phyloP scores from a whole-genome alignment of 2,888 invertebrate species.

The Leptura quadrifasciata region DNA sequence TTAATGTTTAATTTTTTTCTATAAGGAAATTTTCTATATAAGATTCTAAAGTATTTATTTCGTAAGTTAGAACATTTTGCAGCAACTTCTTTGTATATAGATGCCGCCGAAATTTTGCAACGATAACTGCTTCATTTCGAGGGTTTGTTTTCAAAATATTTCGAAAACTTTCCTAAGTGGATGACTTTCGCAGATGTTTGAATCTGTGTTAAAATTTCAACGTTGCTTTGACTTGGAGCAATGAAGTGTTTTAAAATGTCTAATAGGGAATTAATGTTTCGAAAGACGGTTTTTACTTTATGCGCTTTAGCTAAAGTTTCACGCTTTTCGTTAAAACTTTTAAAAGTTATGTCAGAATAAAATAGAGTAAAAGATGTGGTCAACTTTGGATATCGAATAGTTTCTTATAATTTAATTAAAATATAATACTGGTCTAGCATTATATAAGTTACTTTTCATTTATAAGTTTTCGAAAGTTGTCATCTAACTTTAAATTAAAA shows the following conservation, averaged over 20 bases:
- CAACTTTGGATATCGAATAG: slow-evolving; percentile 16
- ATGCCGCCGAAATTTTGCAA: no score
- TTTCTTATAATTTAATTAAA: slow-evolving; percentile 33
- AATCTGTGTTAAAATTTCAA: slow-evolving; percentile 1
- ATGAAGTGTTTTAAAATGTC: not conserved
- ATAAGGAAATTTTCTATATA: no score
- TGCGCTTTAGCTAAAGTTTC: slow-evolving; percentile 5
- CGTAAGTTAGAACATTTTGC: no score
- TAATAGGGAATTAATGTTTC: slow-evolving; percentile 25
- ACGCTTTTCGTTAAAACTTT: slow-evolving; percentile 17
- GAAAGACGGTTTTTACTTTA: slow-evolving; percentile 16
- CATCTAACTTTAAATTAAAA: slow-evolving; percentile 43
- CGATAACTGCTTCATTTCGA: no score
- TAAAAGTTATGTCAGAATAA: slow-evolving; percentile 29
- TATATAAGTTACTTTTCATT: slow-evolving; percentile 17
- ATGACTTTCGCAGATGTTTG: not conserved
- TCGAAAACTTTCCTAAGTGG: no score
- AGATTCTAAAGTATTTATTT: no score
- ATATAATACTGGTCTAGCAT: slow-evolving; percentile 19
- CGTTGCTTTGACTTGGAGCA: not conserved
- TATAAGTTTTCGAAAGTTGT: slow-evolving; percentile 22
- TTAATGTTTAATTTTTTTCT: no score
- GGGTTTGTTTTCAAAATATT: no score
- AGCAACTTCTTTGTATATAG: no score
- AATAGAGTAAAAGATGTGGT: slow-evolving; percentile 27